These are phyloP conservation scores for Acanthopleura granulata DNA, from an alignment of 2,888 invertebrate species.

Conservation along the genomic window DNA sequence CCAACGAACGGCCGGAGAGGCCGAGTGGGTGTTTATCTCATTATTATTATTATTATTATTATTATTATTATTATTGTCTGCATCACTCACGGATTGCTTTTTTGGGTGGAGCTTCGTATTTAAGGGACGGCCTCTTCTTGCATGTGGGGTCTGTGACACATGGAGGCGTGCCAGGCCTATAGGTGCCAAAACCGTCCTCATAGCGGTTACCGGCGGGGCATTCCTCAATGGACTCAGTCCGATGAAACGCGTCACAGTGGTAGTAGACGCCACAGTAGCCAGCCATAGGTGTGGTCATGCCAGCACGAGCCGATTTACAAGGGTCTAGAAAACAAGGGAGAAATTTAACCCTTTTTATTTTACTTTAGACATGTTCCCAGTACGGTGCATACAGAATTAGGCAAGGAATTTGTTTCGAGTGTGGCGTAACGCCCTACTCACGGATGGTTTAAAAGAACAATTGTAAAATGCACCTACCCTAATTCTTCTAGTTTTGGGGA, in stretches of 20 bases:
- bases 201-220: neutral
- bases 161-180: neutral
- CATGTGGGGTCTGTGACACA: neutral
- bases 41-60: too few species aligned
- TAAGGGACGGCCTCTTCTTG: neutral
- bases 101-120: too few species aligned
- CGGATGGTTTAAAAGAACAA: too few species aligned
- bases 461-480: too few species aligned
- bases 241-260: neutral
- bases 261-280: neutral
- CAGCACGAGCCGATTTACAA: neutral
- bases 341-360: neutral
- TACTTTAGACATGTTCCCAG: too few species aligned
- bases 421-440: too few species aligned
- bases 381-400: too few species aligned
- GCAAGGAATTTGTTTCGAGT: too few species aligned
- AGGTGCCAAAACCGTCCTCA: neutral
- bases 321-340: neutral
- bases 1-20: too few species aligned
- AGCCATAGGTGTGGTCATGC: neutral
- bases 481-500: too few species aligned
- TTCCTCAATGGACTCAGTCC: neutral
- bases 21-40: too few species aligned
- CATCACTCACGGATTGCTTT: neutral
- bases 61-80: too few species aligned